Conservation (phyloP, 2,797 vertebrate genomes). For the Menidia menidia region DNA sequence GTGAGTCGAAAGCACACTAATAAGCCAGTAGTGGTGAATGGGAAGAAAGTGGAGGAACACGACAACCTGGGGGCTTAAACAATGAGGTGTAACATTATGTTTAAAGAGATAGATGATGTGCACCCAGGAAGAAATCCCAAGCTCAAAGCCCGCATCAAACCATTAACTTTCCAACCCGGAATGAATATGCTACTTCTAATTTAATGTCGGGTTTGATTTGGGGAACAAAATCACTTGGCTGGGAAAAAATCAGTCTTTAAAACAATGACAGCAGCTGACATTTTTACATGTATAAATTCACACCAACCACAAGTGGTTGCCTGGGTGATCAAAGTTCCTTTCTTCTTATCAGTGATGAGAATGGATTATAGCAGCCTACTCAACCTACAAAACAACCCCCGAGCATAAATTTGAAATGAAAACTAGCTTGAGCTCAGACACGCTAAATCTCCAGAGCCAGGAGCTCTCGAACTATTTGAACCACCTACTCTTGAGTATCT, state of each 20-base stretch:
- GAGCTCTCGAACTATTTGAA: no score
- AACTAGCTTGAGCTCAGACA: no score
- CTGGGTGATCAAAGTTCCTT: no score
- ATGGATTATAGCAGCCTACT: background rate
- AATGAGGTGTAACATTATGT: slow-evolving; percentile 14
- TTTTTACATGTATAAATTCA: background rate
- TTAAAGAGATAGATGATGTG: slow-evolving; percentile 1
- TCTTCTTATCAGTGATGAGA: background rate
- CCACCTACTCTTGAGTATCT: no score
- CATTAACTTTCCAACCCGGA: no score
- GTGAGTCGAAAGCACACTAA: slow-evolving; percentile 42
- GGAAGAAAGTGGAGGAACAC: background rate
- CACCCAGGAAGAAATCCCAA: no score
- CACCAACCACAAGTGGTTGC: background rate
- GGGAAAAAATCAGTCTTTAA: background rate
- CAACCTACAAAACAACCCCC: background rate
- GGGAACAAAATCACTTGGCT: background rate
- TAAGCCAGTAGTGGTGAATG: slow-evolving; percentile 23
- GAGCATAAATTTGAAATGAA: background rate
- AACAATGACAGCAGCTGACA: background rate
- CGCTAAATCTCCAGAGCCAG: no score
- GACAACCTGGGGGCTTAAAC: slow-evolving; percentile 41
- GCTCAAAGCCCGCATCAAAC: no score
- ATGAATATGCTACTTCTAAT: no score
- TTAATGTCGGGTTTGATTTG: background rate